These are phyloP conservation scores for Hirudo medicinalis DNA, from an alignment of 1,140 invertebrate genomes.

Conservation along the genomic window DNA sequence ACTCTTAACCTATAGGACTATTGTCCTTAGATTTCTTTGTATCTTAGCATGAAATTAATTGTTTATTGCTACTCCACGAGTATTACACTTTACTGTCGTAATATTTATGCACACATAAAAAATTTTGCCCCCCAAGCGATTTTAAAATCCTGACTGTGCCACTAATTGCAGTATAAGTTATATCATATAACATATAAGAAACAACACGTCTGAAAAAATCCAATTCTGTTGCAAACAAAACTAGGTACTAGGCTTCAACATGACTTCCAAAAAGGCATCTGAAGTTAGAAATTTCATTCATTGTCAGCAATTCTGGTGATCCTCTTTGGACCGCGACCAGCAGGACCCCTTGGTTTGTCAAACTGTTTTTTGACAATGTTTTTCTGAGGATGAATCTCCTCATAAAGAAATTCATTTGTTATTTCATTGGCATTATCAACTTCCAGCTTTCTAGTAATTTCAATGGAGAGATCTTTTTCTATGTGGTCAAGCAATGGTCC, in stretches of 20 bases:
- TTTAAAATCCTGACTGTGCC: too few species aligned
- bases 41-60: too few species aligned
- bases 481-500: constrained; percentile 63
- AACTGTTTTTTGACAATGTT: constrained; percentile 78
- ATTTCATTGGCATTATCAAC: constrained; percentile 69
- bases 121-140: too few species aligned
- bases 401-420: constrained; percentile 72
- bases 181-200: too few species aligned
- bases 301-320: constrained; percentile 52
- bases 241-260: neutral
- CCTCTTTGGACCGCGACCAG: constrained; percentile 73
- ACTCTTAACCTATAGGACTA: too few species aligned
- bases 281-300: constrained; percentile 6
- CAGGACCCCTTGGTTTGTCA: constrained; percentile 85
- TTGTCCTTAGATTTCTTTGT: too few species aligned
- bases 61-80: too few species aligned
- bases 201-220: too few species aligned
- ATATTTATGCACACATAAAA: too few species aligned
- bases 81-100: too few species aligned
- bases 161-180: too few species aligned
- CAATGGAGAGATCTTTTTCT: constrained; percentile 50
- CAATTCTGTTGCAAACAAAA: constrained; percentile 1
- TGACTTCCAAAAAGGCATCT: neutral
- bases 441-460: constrained; percentile 80
- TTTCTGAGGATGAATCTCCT: constrained; percentile 85